Evolutionary conservation across 1,140 invertebrate genomes (phyloP), one percentile per base, ranked within the genome.

Genomic region (Uloborus diversus): DNA sequence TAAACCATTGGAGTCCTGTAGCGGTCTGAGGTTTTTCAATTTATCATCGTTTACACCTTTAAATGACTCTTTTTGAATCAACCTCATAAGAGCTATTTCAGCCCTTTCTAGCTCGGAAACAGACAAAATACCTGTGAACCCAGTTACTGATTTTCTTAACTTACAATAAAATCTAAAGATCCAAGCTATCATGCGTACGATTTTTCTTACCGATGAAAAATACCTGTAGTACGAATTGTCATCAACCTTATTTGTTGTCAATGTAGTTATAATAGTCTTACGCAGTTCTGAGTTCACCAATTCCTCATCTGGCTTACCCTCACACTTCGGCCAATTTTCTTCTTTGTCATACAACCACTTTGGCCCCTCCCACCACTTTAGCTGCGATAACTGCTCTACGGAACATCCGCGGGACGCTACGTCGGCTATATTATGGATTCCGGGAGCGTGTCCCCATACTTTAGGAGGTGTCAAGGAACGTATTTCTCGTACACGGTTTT

Each of bases 361-460:
- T 14, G 69, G 68, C 56, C 61, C 79, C 62, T 80, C 61, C 78
- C 78, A 80, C 37, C 57, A 70, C 20, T 35, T 32, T 20, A 14
- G 17, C 37, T 28, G 1, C 14, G 70, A 1, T 27, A 70, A 70
- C 4, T 80, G 65, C n/a, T 51, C 37, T 14, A 5, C 4, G 4
- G 33, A 35, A 59, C 30, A 65, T n/a, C 42, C 49, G 9, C 32
- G 1, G 7, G 73, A 78, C 13, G 28, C 14, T 4, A 78, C 9
- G 30, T 78, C 49, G 4, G 61, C 49, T 30, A 32, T 30, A 42
- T 78, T 78, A 5, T n/a, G 32, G 23, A 7, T 17, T 23, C 30
- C 59, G 3, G 49, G 30, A n/a, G 57, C n/a, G 9, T 75, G 70
- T 5, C n/a, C 30, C 62, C 49, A 78, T 25, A 14, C 3, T n/a